Base-by-base conservation (phyloP, 2,888 invertebrate genomes). In the Tetragnatha montana region DNA sequence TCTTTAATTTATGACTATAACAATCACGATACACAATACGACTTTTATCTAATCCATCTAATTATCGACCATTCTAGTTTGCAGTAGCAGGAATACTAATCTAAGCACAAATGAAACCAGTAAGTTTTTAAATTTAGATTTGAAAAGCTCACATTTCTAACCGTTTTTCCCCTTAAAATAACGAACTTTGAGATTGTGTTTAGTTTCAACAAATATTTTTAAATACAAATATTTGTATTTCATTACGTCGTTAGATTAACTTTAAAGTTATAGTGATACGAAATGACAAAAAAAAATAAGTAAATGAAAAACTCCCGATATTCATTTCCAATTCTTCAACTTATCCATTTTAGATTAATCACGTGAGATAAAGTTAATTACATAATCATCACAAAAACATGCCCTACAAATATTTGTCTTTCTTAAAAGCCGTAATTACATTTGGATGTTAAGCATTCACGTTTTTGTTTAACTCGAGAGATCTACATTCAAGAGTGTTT, bases 191-290 rank as follows among this genome's bases (percentile, higher is more conserved):
- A 35, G 1, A 1, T 4, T 35, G 2, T 35, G 4, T 35, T 35
- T 35, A 35, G 35, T 14, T 78, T 78, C 21, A 22, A 60, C 22
- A 51, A 78, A 78, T 78, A 60, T 78, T 78, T 78, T 78, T 68
- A 78, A 78, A 22, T 6, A 1, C 12, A 78, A 78, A 78, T 78
- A 78, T 78, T 78, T 60, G 14, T 22, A 60, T 78, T 78, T 60
- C 60, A 21, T 17, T 14, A 78, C 14, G 21, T 68, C 21, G 60
- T 22, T 22, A 78, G 21, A 14, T 78, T 68, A 60, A 22, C 51
- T 60, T 17, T 12, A 6, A 60, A 17, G n/a, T 47, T 1, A 47
- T 1, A 12, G 4, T 49, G 49, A 50, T 2, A 76, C 17, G 60
- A 10, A 17, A 12, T 10, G 60, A 60, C 17, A 0, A 3, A 60